These are phyloP conservation scores for Sinohyriopsis cumingii DNA, from an alignment of 2,888 invertebrate species.

Conservation along the genomic window DNA sequence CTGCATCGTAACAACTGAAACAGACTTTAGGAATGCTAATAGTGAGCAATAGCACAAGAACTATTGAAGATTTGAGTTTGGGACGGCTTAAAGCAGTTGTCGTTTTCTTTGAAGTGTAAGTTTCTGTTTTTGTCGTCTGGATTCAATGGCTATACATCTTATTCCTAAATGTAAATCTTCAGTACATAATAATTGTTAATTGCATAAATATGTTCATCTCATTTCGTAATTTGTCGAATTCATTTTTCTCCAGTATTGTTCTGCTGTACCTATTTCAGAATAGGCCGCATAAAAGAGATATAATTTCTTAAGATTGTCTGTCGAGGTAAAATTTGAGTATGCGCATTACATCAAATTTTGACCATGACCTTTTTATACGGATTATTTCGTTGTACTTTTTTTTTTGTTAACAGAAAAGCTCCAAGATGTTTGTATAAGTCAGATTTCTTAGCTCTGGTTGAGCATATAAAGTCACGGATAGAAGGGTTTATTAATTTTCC, in stretches of 20 bases:
- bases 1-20: too few relatives aligned
- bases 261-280: slow-evolving; percentile 13
- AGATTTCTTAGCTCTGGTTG: slow-evolving; percentile 5
- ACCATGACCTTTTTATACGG: background rate
- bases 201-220: slow-evolving; percentile 22
- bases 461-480: background rate
- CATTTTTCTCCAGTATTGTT: background rate
- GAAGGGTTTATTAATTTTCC: slow-evolving; percentile 4
- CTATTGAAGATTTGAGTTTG: background rate
- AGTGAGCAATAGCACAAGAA: background rate
- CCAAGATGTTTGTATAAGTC: slow-evolving; percentile 10
- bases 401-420: slow-evolving; percentile 1
- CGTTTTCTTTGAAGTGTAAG: slow-evolving; percentile 4
- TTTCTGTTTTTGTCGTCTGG: slow-evolving; percentile 3
- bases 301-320: slow-evolving; percentile 5
- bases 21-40: too few relatives aligned
- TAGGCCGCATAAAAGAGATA: slow-evolving; percentile 6
- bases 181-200: slow-evolving; percentile 2
- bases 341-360: background rate
- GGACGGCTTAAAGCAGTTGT: background rate
- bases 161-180: background rate
- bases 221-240: slow-evolving; percentile 8
- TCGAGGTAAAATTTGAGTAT: slow-evolving; percentile 7
- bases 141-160: background rate
- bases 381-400: background rate